A percentile compares a stretch with the other conserved stretches of the same genome.
Evolutionary conservation across 1,140 invertebrate genomes (phyloP).

Genomic region (Drosophila burlai): DNA sequence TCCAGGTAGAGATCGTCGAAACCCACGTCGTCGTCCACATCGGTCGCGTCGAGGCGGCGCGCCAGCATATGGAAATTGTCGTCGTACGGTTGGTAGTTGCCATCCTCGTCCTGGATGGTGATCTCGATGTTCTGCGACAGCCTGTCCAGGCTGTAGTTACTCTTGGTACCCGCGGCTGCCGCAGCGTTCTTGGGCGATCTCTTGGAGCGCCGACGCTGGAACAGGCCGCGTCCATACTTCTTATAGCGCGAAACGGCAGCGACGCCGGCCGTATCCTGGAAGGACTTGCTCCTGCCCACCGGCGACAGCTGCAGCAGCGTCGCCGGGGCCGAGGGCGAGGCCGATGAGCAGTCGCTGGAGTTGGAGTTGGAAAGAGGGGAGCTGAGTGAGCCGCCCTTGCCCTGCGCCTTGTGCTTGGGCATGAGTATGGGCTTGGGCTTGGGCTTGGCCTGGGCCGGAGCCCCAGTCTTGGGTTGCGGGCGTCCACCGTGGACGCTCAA

Average conservation of each 20-base stretch:
- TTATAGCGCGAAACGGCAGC: constrained; percentile 59
- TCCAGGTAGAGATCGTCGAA: constrained; percentile 78
- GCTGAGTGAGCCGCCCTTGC: constrained; percentile 67
- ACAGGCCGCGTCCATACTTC: constrained; percentile 74
- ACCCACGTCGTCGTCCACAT: constrained; percentile 68
- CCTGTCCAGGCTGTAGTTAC: constrained; percentile 76
- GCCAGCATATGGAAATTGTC: constrained; percentile 72
- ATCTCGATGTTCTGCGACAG: constrained; percentile 84
- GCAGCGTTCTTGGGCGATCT: constrained; percentile 55
- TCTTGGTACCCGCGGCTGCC: constrained; percentile 43
- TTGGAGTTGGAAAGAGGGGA: constrained; percentile 67
- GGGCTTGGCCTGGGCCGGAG: constrained; percentile 65
- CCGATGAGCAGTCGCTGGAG: constrained; percentile 79
- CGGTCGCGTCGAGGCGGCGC: constrained; percentile 28
- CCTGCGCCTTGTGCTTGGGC: constrained; percentile 56
- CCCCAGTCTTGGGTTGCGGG: constrained; percentile 69
- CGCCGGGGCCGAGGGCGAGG: constrained; percentile 59
- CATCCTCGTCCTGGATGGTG: constrained; percentile 83
- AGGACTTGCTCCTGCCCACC: constrained; percentile 82
- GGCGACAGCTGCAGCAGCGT: constrained; percentile 56
- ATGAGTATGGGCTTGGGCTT: constrained; percentile 77
- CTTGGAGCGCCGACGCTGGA: constrained; percentile 75
- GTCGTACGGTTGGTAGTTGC: constrained; percentile 78
- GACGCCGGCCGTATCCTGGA: constrained; percentile 76
- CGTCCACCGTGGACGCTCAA: constrained; percentile 60